These are phyloP conservation scores for Stenichneumon culpator DNA, from an alignment of 2,888 invertebrate species.

Conservation along the genomic window DNA sequence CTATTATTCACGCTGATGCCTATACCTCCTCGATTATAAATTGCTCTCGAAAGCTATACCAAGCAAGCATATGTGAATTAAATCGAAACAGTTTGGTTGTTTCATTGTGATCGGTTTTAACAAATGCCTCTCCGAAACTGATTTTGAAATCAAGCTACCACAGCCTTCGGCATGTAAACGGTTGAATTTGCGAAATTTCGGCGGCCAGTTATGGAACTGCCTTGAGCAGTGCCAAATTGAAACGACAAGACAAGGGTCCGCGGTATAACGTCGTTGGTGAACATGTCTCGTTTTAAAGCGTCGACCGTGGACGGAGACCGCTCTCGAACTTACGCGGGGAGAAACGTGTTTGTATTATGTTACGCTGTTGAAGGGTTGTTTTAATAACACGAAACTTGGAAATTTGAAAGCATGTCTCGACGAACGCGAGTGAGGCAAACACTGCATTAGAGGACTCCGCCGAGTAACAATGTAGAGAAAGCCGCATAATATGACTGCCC, in stretches of 20 bases:
- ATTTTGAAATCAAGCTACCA: background rate
- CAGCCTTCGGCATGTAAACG: background rate
- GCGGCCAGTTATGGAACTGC: background rate
- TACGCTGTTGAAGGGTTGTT: slow-evolving; percentile 8
- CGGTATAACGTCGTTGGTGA: background rate
- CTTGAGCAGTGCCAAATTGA: background rate
- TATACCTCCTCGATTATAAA: background rate
- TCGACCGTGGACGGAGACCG: background rate
- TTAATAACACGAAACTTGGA: slow-evolving; percentile 35
- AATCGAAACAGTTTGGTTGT: background rate
- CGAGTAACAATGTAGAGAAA: slow-evolving; percentile 26
- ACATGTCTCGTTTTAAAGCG: slow-evolving; percentile 9
- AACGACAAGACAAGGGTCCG: slow-evolving; percentile 10
- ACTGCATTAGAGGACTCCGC: slow-evolving; percentile 35
- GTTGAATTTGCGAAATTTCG: background rate
- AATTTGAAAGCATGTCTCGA: slow-evolving; percentile 27
- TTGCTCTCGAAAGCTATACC: background rate
- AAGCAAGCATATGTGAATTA: background rate
- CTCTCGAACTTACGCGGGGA: background rate
- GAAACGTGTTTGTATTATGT: slow-evolving; percentile 7
- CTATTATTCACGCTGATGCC: background rate
- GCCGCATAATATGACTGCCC: slow-evolving; percentile 11
- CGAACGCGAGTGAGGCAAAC: slow-evolving; percentile 18
- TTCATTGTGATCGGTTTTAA: background rate
- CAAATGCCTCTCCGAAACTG: background rate